Conservation (phyloP, 2,888 invertebrate species). For the Cyaniris semiargus region DNA sequence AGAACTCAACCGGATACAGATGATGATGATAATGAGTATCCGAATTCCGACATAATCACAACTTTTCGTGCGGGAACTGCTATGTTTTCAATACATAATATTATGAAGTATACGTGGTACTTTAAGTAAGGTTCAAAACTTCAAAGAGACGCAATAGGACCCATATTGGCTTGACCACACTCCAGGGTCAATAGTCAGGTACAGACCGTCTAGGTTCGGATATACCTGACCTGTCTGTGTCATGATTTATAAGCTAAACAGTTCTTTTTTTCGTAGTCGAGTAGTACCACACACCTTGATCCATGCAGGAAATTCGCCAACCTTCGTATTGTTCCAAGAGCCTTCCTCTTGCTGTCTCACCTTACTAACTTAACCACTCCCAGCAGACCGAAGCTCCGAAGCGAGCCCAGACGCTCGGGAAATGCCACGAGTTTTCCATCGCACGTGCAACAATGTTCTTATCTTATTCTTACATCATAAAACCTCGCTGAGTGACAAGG, state of each 20-base stretch:
- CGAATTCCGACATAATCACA: background rate
- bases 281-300: constrained; percentile 1
- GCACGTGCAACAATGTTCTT: background rate
- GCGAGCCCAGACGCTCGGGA: background rate
- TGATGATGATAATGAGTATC: constrained; percentile 14
- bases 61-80: background rate
- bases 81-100: background rate
- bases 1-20: background rate
- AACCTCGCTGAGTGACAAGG: constrained; percentile 19
- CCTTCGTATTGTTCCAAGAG: constrained; percentile 23
- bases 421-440: constrained; percentile 15
- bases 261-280: background rate
- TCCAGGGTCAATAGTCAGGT: background rate
- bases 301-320: constrained; percentile 26
- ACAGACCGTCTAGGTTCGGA: background rate
- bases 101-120: background rate
- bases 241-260: background rate
- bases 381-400: constrained; percentile 3
- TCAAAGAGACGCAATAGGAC: background rate
- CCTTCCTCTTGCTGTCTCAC: constrained; percentile 28
- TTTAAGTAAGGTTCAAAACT: background rate
- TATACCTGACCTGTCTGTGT: background rate
- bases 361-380: background rate
- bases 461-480: constrained; percentile 5
- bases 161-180: background rate